phyloP scores from a whole-genome alignment of 1,140 invertebrate genomes.

The Phenacoccus solenopsis region DNA sequence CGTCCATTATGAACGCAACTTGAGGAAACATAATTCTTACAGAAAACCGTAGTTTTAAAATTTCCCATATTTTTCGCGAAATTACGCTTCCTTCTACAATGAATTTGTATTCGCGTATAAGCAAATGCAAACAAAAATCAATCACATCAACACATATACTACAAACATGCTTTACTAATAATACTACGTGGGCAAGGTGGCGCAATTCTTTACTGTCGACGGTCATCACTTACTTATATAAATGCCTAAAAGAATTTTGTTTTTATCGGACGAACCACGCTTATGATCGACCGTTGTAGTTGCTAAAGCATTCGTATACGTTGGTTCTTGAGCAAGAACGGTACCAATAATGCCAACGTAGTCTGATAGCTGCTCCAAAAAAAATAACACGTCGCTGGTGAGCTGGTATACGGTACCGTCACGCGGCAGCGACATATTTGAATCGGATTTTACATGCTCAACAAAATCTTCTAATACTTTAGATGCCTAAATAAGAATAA shows the following conservation, averaged over 20 bases:
- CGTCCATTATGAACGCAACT: no score
- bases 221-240: slow-evolving; percentile 51
- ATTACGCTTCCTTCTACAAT: no score
- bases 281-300: slow-evolving; percentile 37
- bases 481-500: slow-evolving; percentile 45
- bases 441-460: slow-evolving; percentile 74
- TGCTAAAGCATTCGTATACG: slow-evolving; percentile 37
- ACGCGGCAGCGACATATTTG: slow-evolving; percentile 67
- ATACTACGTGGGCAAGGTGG: no score
- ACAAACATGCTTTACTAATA: no score
- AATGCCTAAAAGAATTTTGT: slow-evolving; percentile 46
- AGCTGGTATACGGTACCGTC: slow-evolving; percentile 95
- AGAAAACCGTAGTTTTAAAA: no score
- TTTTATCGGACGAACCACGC: slow-evolving; percentile 24
- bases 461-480: slow-evolving; percentile 87
- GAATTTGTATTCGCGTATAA: no score
- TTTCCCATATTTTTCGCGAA: no score
- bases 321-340: slow-evolving; percentile 46
- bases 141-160: no score
- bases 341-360: slow-evolving; percentile 61
- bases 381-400: slow-evolving; percentile 82
- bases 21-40: no score
- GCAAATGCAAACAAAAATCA: no score
- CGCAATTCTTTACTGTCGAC: background rate
- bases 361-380: slow-evolving; percentile 68